Evolutionary conservation across 2,888 invertebrate species (phyloP), one percentile per base, ranked within the genome.

Genomic region (Torymus tubicola): DNA sequence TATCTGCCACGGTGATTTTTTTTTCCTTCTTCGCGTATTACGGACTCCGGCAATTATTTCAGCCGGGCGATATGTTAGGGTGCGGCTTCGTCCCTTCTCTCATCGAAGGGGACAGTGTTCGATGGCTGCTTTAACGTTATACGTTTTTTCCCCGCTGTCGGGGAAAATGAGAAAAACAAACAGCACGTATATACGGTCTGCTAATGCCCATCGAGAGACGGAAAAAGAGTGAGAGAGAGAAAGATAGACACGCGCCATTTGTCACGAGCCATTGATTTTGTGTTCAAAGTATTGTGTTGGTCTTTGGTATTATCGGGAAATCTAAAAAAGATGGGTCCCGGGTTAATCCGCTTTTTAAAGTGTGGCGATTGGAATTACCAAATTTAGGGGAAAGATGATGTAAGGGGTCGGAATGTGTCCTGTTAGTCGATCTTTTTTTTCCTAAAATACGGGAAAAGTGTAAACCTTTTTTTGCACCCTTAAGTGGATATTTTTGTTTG

Each of bases 191-290:
- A 31, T 31, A 31, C 31, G 82, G 77, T 70, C 80, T 24, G 67
- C 58, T 78, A 78, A 78, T 80, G 77, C 65, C 67, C 53, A 71
- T 78, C 1, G 31, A 31, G 5, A 31, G 3, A 31, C 31, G 31
- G 31, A 31, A 31, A 31, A 4, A 31, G 31, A 31, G 31, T 70
- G 78, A 72, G 60, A n/a, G n/a, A n/a, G n/a, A n/a, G 80, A 81
- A 42, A 21, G 60, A 75, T 80, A 82, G 75, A 81, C 75, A 80
- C 78, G 58, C 18, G 58, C 76, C 72, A 78, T 82, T 82, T 82
- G 80, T 78, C 78, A 82, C 80, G 82, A 74, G 58, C 69, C 82
- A 82, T 80, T 82, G 82, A 82, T 81, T 81, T 75, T 57, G 78
- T 72, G 64, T 42, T n/a, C 11, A 42, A 21, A 70, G 80, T 80